These are phyloP conservation scores for Rotaria socialis DNA, from an alignment of 2,888 invertebrate genomes.

Conservation along the genomic window DNA sequence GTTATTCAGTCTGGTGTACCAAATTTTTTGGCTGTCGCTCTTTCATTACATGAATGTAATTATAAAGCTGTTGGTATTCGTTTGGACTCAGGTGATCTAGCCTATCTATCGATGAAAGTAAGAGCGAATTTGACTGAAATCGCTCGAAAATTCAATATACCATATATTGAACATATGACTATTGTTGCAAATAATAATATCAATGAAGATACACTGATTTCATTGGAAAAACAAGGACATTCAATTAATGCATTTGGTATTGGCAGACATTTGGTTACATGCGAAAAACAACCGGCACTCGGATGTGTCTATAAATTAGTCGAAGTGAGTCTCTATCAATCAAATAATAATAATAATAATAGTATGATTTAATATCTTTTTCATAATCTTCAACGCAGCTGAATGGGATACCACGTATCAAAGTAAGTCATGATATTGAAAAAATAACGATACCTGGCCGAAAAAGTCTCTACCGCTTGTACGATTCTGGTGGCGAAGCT, in stretches of 20 bases:
- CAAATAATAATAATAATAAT: too few relatives aligned
- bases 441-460: too few relatives aligned
- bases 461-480: too few relatives aligned
- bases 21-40: conserved; percentile 74
- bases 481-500: too few relatives aligned
- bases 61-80: conserved; percentile 83
- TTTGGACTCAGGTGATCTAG: conserved; percentile 92
- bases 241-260: conserved; percentile 94
- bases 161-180: conserved; percentile 78
- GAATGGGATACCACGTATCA: too few relatives aligned
- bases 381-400: too few relatives aligned
- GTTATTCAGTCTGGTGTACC: conserved; percentile 78
- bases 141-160: conserved; percentile 70
- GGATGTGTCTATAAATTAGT: conserved; percentile 64
- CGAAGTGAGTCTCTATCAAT: too few relatives aligned
- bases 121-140: conserved; percentile 75
- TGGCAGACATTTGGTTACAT: conserved; percentile 95
- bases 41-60: conserved; percentile 83
- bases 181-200: conserved; percentile 98
- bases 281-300: conserved; percentile 91
- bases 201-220: conserved; percentile 94
- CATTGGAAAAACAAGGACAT: conserved; percentile 86
- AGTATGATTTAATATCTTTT: too few relatives aligned
- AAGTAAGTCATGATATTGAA: too few relatives aligned
- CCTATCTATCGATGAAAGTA: conserved; percentile 83